A percentile compares a stretch with the other conserved stretches of the same genome.
Evolutionary conservation across 1,140 invertebrate species (phyloP).

Genomic region (Brachionus rotundiformis): DNA sequence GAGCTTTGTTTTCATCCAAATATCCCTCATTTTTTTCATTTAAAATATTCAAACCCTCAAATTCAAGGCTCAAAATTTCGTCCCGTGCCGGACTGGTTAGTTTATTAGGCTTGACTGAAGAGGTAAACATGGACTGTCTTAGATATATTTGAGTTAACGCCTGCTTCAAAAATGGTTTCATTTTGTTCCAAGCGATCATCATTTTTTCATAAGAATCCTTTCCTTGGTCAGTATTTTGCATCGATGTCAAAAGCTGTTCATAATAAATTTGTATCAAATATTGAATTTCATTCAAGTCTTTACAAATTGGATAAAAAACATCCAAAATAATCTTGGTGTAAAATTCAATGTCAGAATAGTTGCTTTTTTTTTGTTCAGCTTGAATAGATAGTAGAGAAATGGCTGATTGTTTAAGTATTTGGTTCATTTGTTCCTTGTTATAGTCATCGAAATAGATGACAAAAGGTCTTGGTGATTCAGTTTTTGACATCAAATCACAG

Average conservation of each 20-base stretch:
- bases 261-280: constrained; percentile 51
- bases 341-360: constrained; percentile 24
- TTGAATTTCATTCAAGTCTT: constrained; percentile 52
- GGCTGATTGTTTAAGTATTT: constrained; percentile 39
- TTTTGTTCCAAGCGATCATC: constrained; percentile 49
- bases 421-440: constrained; percentile 30
- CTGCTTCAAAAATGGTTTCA: constrained; percentile 52
- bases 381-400: neutral
- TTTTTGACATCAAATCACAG: constrained; percentile 50
- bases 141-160: constrained; percentile 50
- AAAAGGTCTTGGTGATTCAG: constrained; percentile 21
- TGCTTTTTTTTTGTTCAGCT: neutral
- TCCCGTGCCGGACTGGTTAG: constrained; percentile 23
- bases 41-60: constrained; percentile 48
- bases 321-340: constrained; percentile 27
- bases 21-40: constrained; percentile 12
- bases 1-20: neutral
- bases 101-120: neutral
- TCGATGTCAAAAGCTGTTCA: constrained; percentile 16
- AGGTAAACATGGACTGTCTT: constrained; percentile 39
- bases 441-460: constrained; percentile 48
- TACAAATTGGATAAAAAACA: constrained; percentile 49
- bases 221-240: neutral
- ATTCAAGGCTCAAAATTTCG: constrained; percentile 31
- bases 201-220: constrained; percentile 35